Percentiles rank a stretch among this genome's conserved stretches.
Conservation (phyloP, 2,113 vertebrate species). For the Larimichthys crocea region DNA sequence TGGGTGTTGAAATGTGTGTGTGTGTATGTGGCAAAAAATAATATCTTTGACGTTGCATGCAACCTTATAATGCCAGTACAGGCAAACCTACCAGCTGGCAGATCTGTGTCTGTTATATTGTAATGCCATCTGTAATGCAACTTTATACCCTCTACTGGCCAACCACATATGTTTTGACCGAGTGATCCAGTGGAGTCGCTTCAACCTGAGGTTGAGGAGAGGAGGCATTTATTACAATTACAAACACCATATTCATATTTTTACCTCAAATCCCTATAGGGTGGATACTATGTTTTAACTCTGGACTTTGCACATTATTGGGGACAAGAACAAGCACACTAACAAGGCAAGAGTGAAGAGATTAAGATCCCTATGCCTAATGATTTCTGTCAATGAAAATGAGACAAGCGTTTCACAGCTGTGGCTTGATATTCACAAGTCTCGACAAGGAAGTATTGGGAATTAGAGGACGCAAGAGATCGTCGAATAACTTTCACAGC, state of each 20-base stretch:
- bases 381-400: slow-evolving; percentile 1
- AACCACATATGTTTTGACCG: slow-evolving; percentile 7
- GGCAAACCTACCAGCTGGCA: slow-evolving; percentile 14
- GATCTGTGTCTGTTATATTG: slow-evolving; percentile 12
- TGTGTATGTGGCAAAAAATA: slow-evolving; percentile 13
- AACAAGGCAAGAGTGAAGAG: not conserved
- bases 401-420: not conserved
- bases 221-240: slow-evolving; percentile 14
- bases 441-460: slow-evolving; percentile 25
- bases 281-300: slow-evolving; percentile 6
- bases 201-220: not conserved
- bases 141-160: slow-evolving; percentile 42
- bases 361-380: not conserved
- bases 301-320: slow-evolving; percentile 1
- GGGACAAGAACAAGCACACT: slow-evolving; percentile 42
- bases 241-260: slow-evolving; percentile 30
- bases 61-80: slow-evolving; percentile 16
- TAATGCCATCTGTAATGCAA: slow-evolving; percentile 21
- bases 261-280: slow-evolving; percentile 36
- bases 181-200: slow-evolving; percentile 1
- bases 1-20: slow-evolving; percentile 10
- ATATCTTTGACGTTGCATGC: slow-evolving; percentile 60
- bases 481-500: slow-evolving; percentile 3
- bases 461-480: slow-evolving; percentile 9
- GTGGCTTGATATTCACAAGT: slow-evolving; percentile 1